Percentiles rank a stretch among this genome's conserved stretches.
Evolutionary conservation across 2,888 invertebrate genomes (phyloP).

Genomic region (Microplitis manilae): DNA sequence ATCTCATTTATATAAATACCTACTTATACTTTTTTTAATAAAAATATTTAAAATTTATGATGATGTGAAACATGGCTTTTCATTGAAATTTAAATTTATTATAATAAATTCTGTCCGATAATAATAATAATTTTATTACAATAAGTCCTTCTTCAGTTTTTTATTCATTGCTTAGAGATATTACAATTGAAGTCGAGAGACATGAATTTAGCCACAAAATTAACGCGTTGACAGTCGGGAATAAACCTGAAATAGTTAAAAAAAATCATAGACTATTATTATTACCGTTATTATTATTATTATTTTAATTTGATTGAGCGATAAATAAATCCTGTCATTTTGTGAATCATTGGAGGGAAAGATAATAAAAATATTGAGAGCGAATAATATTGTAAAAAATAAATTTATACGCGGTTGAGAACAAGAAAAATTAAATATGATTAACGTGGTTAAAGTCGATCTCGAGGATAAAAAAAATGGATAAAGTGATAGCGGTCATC

Average conservation of each 20-base stretch:
- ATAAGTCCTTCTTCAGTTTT: neutral
- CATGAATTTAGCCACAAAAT: neutral
- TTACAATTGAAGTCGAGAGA: neutral
- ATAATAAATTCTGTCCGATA: no score
- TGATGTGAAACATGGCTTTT: neutral
- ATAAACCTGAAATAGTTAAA: neutral
- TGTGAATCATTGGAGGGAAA: neutral
- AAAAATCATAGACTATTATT: neutral
- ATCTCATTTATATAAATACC: neutral
- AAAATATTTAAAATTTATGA: neutral
- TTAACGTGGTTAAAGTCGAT: conserved; percentile 25
- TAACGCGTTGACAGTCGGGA: neutral
- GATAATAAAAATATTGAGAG: conserved; percentile 9
- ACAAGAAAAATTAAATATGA: conserved; percentile 21
- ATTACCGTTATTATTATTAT: neutral
- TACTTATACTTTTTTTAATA: neutral
- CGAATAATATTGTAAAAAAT: conserved; percentile 15
- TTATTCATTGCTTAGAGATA: neutral
- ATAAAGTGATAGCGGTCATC: conserved; percentile 59
- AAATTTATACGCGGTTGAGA: conserved; percentile 19
- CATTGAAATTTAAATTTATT: neutral
- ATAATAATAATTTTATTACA: no score
- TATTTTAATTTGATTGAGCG: neutral
- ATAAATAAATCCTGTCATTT: neutral
- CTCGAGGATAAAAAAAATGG: conserved; percentile 44